Evolutionary conservation across 2,797 vertebrate species (phyloP).

Genomic region (Diplodus puntazzo): DNA sequence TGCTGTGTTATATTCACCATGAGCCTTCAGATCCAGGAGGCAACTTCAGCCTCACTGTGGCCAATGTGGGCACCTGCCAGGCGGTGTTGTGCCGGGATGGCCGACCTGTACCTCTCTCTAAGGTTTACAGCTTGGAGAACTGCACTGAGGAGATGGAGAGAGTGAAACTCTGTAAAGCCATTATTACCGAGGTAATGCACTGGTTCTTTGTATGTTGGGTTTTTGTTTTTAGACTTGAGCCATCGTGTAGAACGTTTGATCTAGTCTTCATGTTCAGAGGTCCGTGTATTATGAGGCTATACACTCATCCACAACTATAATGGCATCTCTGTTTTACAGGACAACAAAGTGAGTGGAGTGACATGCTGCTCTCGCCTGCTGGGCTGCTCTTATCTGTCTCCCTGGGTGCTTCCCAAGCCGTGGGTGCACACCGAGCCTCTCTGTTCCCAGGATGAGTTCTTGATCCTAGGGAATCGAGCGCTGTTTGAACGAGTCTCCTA

Average conservation of each 20-base stretch:
- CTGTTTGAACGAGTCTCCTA: constrained; percentile 94
- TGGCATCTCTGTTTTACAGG: constrained; percentile 80
- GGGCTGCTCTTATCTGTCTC: constrained; percentile 95
- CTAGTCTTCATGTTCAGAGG: constrained; percentile 17
- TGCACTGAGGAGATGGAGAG: constrained; percentile 92
- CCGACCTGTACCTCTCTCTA: constrained; percentile 91
- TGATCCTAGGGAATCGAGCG: constrained; percentile 95
- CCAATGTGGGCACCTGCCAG: constrained; percentile 96
- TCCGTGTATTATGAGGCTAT: constrained; percentile 1
- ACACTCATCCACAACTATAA: constrained; percentile 35
- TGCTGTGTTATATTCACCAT: constrained; percentile 94
- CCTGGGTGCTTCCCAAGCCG: constrained; percentile 95
- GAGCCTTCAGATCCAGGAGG: constrained; percentile 88
- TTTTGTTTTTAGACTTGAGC: neutral
- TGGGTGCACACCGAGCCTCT: constrained; percentile 91
- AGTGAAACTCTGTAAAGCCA: constrained; percentile 94
- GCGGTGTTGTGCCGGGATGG: constrained; percentile 92
- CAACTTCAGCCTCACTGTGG: constrained; percentile 91
- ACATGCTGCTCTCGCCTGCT: constrained; percentile 96
- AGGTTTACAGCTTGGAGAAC: constrained; percentile 93
- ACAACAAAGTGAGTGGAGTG: constrained; percentile 98
- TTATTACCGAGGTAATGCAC: constrained; percentile 93
- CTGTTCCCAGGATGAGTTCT: constrained; percentile 92
- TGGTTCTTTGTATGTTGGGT: neutral
- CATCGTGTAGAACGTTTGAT: constrained; percentile 9